phyloP scores from a whole-genome alignment of 1,140 invertebrate species.

The Xylocopa sonorina region DNA sequence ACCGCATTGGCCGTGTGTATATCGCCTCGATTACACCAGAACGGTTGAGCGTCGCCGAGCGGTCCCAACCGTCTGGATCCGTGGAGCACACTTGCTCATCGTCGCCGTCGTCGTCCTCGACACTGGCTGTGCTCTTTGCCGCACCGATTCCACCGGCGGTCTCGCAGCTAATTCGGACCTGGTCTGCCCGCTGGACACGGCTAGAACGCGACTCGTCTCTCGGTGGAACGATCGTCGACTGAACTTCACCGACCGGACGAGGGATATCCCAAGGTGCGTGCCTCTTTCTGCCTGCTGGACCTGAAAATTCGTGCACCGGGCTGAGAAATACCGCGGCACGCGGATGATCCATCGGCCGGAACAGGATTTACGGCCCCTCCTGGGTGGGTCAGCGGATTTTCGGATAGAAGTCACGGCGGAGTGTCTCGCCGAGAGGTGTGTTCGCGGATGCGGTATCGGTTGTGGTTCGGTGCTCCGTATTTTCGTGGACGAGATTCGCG shows the following conservation, averaged over 20 bases:
- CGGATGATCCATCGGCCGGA: neutral
- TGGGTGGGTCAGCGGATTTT: neutral
- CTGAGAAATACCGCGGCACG: neutral
- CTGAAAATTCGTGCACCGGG: neutral
- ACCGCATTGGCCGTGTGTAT: conserved; percentile 58
- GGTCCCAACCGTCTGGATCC: conserved; percentile 57
- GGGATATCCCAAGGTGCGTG: neutral
- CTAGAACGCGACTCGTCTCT: neutral
- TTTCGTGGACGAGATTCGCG: neutral
- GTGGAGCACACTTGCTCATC: conserved; percentile 55
- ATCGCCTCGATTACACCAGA: conserved; percentile 61
- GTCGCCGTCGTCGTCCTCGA: conserved; percentile 39
- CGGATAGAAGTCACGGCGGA: neutral
- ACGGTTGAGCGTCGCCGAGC: conserved; percentile 59
- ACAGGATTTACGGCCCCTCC: neutral
- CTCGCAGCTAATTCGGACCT: conserved; percentile 26
- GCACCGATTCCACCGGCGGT: conserved; percentile 27
- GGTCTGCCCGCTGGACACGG: neutral
- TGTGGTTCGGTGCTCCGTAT: neutral
- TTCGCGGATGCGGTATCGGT: too few relatives aligned
- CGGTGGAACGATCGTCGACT: neutral
- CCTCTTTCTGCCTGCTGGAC: neutral
- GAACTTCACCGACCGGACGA: neutral
- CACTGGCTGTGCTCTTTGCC: conserved; percentile 36
- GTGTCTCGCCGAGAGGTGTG: neutral